These are phyloP conservation scores for Plebejus argus DNA, from an alignment of 2,888 invertebrate genomes.

Conservation along the genomic window DNA sequence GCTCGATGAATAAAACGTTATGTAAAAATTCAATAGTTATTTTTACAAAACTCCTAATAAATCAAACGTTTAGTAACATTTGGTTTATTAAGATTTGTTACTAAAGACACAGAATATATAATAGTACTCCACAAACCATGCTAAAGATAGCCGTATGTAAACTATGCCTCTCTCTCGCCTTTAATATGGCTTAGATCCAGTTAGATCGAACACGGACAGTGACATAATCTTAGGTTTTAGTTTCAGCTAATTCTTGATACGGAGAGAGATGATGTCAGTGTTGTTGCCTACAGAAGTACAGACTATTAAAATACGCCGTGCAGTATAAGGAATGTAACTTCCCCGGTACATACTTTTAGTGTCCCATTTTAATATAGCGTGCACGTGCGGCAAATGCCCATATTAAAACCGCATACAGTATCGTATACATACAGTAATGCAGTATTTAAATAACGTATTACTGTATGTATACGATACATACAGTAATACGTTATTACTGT, in stretches of 20 bases:
- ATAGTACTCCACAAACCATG: no score
- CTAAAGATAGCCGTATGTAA: no score
- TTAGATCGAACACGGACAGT: background rate
- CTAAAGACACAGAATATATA: no score
- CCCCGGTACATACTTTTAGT: background rate
- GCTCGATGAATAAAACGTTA: background rate
- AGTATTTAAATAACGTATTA: conserved; percentile 27
- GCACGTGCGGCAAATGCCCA: background rate
- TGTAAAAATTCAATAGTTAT: background rate
- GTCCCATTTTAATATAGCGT: conserved; percentile 14
- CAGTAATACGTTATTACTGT: conserved; percentile 15
- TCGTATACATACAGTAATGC: conserved; percentile 2
- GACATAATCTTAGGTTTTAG: no score
- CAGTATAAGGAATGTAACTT: background rate
- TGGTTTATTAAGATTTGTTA: no score
- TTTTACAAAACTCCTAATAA: background rate
- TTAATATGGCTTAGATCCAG: background rate
- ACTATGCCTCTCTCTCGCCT: no score
- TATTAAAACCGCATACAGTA: conserved; percentile 28
- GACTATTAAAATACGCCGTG: background rate
- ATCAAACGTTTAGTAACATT: background rate
- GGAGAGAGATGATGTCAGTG: no score
- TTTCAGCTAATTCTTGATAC: no score
- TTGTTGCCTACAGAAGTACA: no score
- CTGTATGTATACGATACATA: no score